phyloP scores from a whole-genome alignment of 2,797 vertebrate species.

The Bryconaethiops microstoma region DNA sequence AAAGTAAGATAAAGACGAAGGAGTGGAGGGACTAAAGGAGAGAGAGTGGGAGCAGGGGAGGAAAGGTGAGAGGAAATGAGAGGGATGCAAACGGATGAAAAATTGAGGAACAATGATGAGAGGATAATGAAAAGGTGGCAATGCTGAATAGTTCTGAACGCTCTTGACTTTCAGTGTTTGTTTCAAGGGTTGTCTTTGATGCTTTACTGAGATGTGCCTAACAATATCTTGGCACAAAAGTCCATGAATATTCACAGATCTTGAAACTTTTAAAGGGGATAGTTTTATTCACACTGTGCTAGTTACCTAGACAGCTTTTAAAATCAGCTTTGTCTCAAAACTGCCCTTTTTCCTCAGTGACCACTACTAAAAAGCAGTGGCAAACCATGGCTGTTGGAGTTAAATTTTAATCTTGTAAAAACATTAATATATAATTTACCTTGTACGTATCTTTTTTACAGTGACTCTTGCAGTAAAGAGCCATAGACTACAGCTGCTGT shows the following conservation, averaged over 20 bases:
- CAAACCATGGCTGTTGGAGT: not conserved
- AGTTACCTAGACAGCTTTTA: no score
- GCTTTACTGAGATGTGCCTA: slow-evolving; percentile 23
- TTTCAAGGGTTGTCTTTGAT: slow-evolving; percentile 10
- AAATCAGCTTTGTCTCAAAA: not conserved
- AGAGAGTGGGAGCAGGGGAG: slow-evolving; percentile 8
- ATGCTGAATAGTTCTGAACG: not conserved
- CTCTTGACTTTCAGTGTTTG: slow-evolving; percentile 19
- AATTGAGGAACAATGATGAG: slow-evolving; percentile 15
- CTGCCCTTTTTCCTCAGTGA: no score
- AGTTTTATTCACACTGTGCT: not conserved
- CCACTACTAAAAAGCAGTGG: not conserved
- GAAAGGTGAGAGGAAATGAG: slow-evolving; percentile 16
- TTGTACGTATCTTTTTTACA: not conserved
- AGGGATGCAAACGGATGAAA: slow-evolving; percentile 28
- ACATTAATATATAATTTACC: no score
- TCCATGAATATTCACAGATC: not conserved
- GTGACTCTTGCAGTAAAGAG: no score
- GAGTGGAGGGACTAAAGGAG: slow-evolving; percentile 2
- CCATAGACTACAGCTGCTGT: no score
- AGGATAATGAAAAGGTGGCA: slow-evolving; percentile 48
- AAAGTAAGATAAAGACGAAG: slow-evolving; percentile 24
- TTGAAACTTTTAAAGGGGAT: not conserved
- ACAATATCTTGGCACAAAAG: not conserved
- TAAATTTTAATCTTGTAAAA: not conserved